These are phyloP conservation scores for Sebastiscus albofasciatus DNA, from an alignment of 2,797 vertebrate species.

Conservation along the genomic window DNA sequence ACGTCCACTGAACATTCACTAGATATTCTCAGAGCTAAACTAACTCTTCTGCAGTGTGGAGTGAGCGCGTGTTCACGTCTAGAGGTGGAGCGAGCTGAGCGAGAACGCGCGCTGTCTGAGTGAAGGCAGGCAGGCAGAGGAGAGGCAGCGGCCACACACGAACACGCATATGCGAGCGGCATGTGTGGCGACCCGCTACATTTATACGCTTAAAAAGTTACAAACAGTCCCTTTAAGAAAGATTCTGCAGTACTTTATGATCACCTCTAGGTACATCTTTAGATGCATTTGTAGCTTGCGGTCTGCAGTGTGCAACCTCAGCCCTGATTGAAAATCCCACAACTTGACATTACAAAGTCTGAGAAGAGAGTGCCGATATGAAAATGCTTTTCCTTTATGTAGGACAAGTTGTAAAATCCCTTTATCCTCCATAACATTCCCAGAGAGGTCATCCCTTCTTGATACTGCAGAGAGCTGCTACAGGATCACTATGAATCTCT, in stretches of 20 bases:
- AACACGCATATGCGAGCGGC: too few species aligned
- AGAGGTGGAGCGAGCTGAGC: too few species aligned
- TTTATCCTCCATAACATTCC: neutral
- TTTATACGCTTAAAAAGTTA: too few species aligned
- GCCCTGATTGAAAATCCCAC: neutral
- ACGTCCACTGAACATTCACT: too few species aligned
- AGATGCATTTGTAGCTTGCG: neutral
- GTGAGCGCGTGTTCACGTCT: too few species aligned
- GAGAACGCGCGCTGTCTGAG: too few species aligned
- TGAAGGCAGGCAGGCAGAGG: too few species aligned
- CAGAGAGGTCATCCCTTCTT: neutral
- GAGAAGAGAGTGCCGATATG: neutral
- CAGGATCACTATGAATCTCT: neutral
- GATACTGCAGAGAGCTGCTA: neutral
- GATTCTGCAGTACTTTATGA: neutral
- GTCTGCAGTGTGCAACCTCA: neutral
- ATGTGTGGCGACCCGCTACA: too few species aligned
- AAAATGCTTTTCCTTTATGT: neutral
- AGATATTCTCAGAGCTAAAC: too few species aligned
- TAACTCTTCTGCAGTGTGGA: too few species aligned
- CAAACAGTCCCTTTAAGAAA: neutral
- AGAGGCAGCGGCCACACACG: too few species aligned
- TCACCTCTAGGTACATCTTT: neutral
- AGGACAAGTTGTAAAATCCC: neutral
- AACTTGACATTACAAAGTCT: neutral